These are phyloP conservation scores for Axea sp. DNA, from an alignment of 2,888 invertebrate genomes.

Conservation along the genomic window DNA sequence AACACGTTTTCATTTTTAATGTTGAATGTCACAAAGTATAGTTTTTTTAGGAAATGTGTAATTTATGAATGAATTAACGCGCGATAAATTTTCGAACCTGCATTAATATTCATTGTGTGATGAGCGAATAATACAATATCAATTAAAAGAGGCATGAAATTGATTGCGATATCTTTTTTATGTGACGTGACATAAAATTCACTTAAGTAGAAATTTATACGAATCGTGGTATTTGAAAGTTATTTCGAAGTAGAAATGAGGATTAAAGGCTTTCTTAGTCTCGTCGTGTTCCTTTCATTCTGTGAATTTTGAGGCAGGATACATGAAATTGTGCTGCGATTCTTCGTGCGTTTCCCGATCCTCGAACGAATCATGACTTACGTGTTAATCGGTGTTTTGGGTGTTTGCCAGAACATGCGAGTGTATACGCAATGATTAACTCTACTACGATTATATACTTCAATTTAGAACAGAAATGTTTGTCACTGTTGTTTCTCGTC, in stretches of 20 bases:
- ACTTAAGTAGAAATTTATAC: conserved; percentile 36
- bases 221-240: conserved; percentile 39
- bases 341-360: conserved; percentile 50
- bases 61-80: no score
- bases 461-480: conserved; percentile 17
- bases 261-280: conserved; percentile 56
- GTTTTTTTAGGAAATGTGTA: no score
- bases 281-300: conserved; percentile 43
- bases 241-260: conserved; percentile 48
- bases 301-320: conserved; percentile 50
- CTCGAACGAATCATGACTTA: conserved; percentile 59
- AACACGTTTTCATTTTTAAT: no score
- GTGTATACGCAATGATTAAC: conserved; percentile 48
- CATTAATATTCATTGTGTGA: no score
- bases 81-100: no score
- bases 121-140: not conserved
- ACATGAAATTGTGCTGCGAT: conserved; percentile 43
- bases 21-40: no score
- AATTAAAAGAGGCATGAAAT: not conserved
- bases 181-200: conserved; percentile 32
- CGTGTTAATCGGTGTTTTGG: conserved; percentile 60
- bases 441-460: conserved; percentile 34
- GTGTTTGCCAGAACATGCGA: conserved; percentile 45
- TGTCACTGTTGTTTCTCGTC: conserved; percentile 10
- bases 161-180: conserved; percentile 6